These are phyloP conservation scores for Semibalanus balanoides DNA, from an alignment of 1,140 invertebrate species.

Conservation along the genomic window DNA sequence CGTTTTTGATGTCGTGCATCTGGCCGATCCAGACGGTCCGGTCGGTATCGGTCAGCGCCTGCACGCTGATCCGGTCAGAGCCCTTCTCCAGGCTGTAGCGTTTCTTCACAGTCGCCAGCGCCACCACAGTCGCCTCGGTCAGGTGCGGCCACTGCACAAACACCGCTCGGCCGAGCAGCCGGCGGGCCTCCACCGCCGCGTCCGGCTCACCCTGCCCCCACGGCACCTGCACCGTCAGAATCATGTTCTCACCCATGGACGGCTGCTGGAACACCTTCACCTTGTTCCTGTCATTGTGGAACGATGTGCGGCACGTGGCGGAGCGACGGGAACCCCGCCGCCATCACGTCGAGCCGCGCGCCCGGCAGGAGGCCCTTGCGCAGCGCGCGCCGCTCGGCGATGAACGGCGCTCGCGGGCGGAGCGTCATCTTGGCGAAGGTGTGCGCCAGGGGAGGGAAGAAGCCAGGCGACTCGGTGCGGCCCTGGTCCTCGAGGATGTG, in stretches of 20 bases:
- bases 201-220: conserved; percentile 26
- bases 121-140: conserved; percentile 40
- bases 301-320: conserved; percentile 59
- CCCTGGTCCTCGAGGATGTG: conserved; percentile 43
- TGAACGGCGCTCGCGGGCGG: conserved; percentile 14
- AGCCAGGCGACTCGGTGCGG: conserved; percentile 37
- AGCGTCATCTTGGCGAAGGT: conserved; percentile 38
- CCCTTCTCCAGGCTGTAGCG: neutral
- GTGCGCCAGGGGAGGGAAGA: conserved; percentile 45
- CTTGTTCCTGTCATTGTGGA: neutral
- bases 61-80: neutral
- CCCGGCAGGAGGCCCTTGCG: conserved; percentile 57
- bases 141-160: conserved; percentile 82
- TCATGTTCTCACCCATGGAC: conserved; percentile 65
- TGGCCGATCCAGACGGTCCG: neutral
- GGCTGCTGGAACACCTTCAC: conserved; percentile 75
- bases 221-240: conserved; percentile 41
- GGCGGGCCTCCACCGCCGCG: conserved; percentile 37
- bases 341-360: conserved; percentile 52
- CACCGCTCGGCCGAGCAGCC: conserved; percentile 53
- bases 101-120: conserved; percentile 4
- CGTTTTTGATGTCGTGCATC: conserved; percentile 16
- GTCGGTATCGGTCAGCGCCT: neutral
- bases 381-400: conserved; percentile 28
- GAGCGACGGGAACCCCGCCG: conserved; percentile 80